phyloP scores from a whole-genome alignment of 1,140 invertebrate genomes.

The Camponotus vicinus region DNA sequence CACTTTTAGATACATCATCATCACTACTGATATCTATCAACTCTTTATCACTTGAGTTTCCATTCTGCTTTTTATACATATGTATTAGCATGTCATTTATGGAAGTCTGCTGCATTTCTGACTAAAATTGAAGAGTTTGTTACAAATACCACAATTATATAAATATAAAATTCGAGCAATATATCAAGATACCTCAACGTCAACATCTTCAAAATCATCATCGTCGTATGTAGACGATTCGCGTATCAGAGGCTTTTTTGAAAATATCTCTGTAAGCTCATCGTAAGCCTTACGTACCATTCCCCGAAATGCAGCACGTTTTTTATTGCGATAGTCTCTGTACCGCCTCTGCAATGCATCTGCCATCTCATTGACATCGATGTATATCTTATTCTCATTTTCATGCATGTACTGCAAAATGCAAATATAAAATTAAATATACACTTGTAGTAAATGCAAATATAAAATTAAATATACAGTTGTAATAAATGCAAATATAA shows the following conservation, averaged over 20 bases:
- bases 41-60: conserved; percentile 85
- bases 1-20: conserved; percentile 80
- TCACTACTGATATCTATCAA: conserved; percentile 86
- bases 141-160: conserved; percentile 26
- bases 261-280: conserved; percentile 84
- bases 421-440: neutral
- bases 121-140: conserved; percentile 68
- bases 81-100: conserved; percentile 75
- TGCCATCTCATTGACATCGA: conserved; percentile 92
- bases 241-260: conserved; percentile 73
- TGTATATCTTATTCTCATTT: conserved; percentile 90
- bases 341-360: conserved; percentile 90
- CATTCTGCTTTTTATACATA: conserved; percentile 83
- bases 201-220: conserved; percentile 85
- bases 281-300: conserved; percentile 88
- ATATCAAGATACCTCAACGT: conserved; percentile 85
- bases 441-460: neutral
- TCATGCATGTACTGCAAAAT: conserved; percentile 89
- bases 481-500: neutral
- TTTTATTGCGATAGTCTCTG: conserved; percentile 90
- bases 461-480: too few species aligned
- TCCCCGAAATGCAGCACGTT: conserved; percentile 89
- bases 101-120: conserved; percentile 76
- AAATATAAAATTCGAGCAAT: neutral
- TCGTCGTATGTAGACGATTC: conserved; percentile 79